Conservation (phyloP, 2,113 vertebrate species). For the Thalassarche chlororhynchos region DNA sequence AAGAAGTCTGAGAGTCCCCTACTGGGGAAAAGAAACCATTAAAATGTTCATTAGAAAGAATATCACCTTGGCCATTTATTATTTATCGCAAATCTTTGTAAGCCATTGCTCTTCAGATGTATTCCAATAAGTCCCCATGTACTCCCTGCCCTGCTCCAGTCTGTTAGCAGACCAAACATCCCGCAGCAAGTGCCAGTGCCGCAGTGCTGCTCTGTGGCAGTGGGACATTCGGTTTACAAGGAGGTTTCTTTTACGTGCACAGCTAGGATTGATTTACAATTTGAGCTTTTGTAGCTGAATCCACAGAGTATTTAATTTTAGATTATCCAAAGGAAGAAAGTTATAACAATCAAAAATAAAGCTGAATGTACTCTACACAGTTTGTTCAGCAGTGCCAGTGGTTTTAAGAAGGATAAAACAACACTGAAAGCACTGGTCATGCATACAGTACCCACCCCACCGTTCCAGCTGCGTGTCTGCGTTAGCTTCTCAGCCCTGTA, state of each 20-base stretch:
- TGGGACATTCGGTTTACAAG: not conserved
- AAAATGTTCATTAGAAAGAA: constrained; percentile 59
- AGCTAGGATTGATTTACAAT: not conserved
- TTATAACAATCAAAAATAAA: not conserved
- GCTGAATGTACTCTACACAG: not conserved
- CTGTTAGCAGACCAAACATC: constrained; percentile 1
- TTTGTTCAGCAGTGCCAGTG: not conserved
- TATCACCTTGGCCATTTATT: constrained; percentile 17
- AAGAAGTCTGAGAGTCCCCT: constrained; percentile 8
- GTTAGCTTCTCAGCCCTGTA: not conserved
- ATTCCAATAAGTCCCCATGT: not conserved
- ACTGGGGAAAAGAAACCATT: constrained; percentile 20
- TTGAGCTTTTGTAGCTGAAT: not conserved
- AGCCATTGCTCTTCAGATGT: not conserved
- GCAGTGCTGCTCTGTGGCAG: not conserved
- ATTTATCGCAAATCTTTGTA: constrained; percentile 43
- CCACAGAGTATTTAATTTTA: not conserved
- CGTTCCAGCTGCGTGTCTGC: not conserved
- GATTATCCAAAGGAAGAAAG: not conserved
- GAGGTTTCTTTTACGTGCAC: not conserved
- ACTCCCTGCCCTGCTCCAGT: not conserved
- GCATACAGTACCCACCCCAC: not conserved
- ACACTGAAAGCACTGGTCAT: not conserved
- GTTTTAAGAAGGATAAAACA: not conserved
- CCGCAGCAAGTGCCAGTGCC: not conserved